These are phyloP conservation scores for Staurois parvus DNA, from an alignment of 2,797 vertebrate genomes.

Conservation along the genomic window DNA sequence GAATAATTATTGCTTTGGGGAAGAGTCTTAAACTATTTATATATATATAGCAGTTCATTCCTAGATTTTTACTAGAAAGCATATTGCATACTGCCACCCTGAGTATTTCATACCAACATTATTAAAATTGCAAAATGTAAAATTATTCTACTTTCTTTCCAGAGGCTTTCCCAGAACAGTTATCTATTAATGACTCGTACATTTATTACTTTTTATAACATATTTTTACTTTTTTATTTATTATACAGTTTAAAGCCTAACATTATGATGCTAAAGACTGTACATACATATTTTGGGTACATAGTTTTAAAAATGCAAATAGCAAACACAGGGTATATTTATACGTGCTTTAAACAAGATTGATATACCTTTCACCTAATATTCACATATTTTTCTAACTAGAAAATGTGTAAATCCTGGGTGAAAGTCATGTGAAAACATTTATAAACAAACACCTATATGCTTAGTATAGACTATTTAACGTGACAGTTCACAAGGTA, in stretches of 20 bases:
- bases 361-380: too few relatives aligned
- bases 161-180: background rate
- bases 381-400: too few relatives aligned
- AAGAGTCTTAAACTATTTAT: constrained; percentile 48
- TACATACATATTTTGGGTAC: too few relatives aligned
- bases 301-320: background rate
- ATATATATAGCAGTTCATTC: constrained; percentile 3
- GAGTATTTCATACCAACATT: constrained; percentile 8
- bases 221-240: too few relatives aligned
- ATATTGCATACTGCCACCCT: background rate
- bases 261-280: too few relatives aligned
- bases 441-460: background rate
- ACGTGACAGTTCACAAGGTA: background rate
- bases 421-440: too few relatives aligned
- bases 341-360: too few relatives aligned
- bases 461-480: background rate
- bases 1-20: constrained; percentile 54
- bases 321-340: too few relatives aligned
- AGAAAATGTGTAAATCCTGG: too few relatives aligned
- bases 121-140: constrained; percentile 18
- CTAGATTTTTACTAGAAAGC: constrained; percentile 47
- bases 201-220: background rate
- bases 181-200: background rate
- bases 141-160: constrained; percentile 9
- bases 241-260: too few relatives aligned